phyloP scores from a whole-genome alignment of 2,888 invertebrate genomes.

The Flabesymbios commensalis region DNA sequence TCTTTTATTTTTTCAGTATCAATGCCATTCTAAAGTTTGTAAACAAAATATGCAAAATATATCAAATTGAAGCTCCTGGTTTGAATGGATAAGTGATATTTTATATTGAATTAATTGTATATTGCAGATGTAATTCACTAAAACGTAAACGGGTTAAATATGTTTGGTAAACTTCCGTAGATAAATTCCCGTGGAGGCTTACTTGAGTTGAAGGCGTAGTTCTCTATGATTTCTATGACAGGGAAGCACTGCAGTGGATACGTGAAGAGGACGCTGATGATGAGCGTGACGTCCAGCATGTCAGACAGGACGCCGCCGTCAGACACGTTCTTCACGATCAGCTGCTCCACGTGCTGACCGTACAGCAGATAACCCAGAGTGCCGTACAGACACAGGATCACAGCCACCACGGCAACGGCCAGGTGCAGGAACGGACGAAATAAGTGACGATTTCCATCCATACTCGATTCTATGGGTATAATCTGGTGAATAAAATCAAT shows the following conservation, averaged over 20 bases:
- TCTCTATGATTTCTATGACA: constrained; percentile 51
- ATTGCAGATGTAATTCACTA: no score
- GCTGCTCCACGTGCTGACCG: constrained; percentile 48
- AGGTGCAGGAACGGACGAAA: constrained; percentile 51
- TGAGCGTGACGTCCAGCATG: constrained; percentile 50
- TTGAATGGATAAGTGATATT: no score
- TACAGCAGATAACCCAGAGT: constrained; percentile 52
- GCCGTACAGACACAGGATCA: constrained; percentile 49
- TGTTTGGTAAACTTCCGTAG: no score
- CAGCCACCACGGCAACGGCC: constrained; percentile 41
- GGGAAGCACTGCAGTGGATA: constrained; percentile 58
- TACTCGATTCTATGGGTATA: constrained; percentile 59
- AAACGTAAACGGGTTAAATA: no score
- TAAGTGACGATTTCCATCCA: constrained; percentile 56
- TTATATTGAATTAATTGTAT: no score
- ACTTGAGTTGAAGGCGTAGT: constrained; percentile 45
- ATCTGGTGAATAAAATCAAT: constrained; percentile 38
- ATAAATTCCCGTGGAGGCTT: no score
- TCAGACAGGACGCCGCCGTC: constrained; percentile 35
- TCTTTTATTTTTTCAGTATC: no score
- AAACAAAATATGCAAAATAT: no score
- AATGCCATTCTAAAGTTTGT: no score
- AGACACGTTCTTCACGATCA: constrained; percentile 51
- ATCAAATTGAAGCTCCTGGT: no score
- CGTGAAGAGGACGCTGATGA: constrained; percentile 52